Conservation (phyloP, 1,140 invertebrate species). For the Pseudomyrmex flavicornis region DNA sequence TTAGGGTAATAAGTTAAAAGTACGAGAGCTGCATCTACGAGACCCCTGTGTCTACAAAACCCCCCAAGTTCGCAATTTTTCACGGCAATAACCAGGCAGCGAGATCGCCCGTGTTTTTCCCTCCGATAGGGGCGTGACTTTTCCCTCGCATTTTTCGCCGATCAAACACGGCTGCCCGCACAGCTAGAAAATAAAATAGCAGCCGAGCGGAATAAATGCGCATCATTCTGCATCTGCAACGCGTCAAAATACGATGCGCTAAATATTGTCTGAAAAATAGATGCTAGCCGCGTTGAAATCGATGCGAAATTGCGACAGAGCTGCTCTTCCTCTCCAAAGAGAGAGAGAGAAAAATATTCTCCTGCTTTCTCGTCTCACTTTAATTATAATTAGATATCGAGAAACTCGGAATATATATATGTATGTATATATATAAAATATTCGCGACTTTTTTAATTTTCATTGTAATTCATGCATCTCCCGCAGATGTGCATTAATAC, state of each 20-base stretch:
- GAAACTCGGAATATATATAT: background rate
- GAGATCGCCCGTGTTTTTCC: constrained; percentile 31
- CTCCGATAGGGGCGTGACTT: constrained; percentile 39
- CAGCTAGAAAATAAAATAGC: constrained; percentile 42
- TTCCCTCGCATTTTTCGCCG: constrained; percentile 49
- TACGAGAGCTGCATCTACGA: background rate
- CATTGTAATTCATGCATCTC: background rate
- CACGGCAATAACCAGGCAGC: constrained; percentile 41
- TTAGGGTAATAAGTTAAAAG: background rate
- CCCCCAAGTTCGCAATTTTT: constrained; percentile 47
- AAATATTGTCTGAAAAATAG: constrained; percentile 44
- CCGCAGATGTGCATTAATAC: background rate
- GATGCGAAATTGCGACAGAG: background rate
- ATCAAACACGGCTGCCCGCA: constrained; percentile 51
- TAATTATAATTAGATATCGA: constrained; percentile 48
- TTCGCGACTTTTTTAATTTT: constrained; percentile 28
- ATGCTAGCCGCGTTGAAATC: background rate
- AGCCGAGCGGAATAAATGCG: constrained; percentile 52
- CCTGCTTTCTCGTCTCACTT: background rate
- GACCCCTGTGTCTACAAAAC: background rate
- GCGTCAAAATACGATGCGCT: constrained; percentile 43
- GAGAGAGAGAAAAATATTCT: background rate
- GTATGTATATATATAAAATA: constrained; percentile 2
- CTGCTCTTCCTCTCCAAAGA: background rate
- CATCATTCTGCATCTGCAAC: constrained; percentile 44